Evolutionary conservation across 2,797 vertebrate species (phyloP).

Genomic region (Pelobates cultripes): DNA sequence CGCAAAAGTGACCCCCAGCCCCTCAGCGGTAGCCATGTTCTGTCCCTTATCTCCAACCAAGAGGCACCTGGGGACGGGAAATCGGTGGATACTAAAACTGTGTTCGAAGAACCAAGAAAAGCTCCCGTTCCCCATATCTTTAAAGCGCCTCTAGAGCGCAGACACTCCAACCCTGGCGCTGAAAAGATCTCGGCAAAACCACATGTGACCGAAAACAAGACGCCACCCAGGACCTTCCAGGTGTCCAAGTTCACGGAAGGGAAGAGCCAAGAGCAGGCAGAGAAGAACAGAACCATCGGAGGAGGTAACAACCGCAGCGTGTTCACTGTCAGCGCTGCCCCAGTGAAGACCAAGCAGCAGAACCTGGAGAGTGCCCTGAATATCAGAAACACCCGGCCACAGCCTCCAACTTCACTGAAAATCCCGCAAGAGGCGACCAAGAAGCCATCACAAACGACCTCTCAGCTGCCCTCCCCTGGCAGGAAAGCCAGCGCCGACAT

Average conservation of each 20-base stretch:
- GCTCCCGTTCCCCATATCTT: not conserved
- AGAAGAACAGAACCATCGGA: conserved; percentile 51
- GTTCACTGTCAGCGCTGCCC: conserved; percentile 64
- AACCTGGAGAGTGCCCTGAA: conserved; percentile 62
- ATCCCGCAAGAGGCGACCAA: conserved; percentile 47
- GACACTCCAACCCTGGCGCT: conserved; percentile 63
- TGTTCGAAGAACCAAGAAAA: conserved; percentile 40
- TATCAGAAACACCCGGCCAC: conserved; percentile 59
- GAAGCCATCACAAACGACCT: not conserved
- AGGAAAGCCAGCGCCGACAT: conserved; percentile 69
- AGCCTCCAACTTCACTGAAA: conserved; percentile 45
- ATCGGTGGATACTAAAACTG: conserved; percentile 55
- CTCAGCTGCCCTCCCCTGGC: conserved; percentile 2
- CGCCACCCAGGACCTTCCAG: conserved; percentile 62
- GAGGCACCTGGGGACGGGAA: conserved; percentile 63
- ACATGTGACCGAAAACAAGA: conserved; percentile 49
- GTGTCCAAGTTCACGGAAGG: conserved; percentile 58
- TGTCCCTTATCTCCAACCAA: conserved; percentile 84
- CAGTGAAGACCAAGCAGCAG: conserved; percentile 36
- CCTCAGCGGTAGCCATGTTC: conserved; percentile 85
- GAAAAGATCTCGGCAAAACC: conserved; percentile 32
- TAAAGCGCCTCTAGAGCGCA: conserved; percentile 57
- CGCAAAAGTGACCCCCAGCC: conserved; percentile 85
- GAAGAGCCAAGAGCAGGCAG: conserved; percentile 63
- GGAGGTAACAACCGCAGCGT: conserved; percentile 66